Percentiles rank a stretch among this genome's conserved stretches.
Evolutionary conservation across 2,113 vertebrate species (phyloP).

Genomic region (Nothocercus nigrocapillus): DNA sequence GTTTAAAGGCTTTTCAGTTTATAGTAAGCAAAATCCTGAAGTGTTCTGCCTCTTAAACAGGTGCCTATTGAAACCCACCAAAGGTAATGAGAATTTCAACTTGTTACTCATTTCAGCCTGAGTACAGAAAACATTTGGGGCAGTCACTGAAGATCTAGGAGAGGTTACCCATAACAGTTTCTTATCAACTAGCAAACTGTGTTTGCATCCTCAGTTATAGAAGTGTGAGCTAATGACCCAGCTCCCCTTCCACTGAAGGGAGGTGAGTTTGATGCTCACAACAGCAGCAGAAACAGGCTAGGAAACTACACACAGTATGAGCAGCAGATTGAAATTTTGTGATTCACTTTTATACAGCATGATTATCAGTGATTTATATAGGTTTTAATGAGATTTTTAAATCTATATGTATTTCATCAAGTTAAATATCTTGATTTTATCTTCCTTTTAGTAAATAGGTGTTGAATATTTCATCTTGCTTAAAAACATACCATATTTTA

Average conservation of each 20-base stretch:
- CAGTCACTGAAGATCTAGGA: background rate
- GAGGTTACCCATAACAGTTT: background rate
- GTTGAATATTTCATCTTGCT: background rate
- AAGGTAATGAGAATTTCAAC: background rate
- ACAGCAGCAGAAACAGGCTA: background rate
- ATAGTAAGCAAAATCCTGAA: slow-evolving; percentile 14
- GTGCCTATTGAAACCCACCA: background rate
- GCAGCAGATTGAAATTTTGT: background rate
- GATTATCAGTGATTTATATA: background rate
- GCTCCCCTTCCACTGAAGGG: background rate
- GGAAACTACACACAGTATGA: background rate
- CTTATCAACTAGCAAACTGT: background rate
- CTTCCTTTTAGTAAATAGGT: background rate
- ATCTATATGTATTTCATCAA: background rate
- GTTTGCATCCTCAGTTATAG: background rate
- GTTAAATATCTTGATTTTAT: background rate
- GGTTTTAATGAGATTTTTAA: slow-evolving; percentile 5
- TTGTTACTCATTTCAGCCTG: background rate
- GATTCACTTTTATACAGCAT: too few relatives aligned
- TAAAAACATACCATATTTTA: background rate
- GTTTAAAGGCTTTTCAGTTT: background rate
- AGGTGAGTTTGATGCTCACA: background rate
- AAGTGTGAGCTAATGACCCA: background rate
- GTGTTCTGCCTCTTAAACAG: slow-evolving; percentile 7
- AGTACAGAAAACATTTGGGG: background rate